Evolutionary conservation across 2,113 vertebrate genomes (phyloP).

Genomic region (Saccopteryx leptura): DNA sequence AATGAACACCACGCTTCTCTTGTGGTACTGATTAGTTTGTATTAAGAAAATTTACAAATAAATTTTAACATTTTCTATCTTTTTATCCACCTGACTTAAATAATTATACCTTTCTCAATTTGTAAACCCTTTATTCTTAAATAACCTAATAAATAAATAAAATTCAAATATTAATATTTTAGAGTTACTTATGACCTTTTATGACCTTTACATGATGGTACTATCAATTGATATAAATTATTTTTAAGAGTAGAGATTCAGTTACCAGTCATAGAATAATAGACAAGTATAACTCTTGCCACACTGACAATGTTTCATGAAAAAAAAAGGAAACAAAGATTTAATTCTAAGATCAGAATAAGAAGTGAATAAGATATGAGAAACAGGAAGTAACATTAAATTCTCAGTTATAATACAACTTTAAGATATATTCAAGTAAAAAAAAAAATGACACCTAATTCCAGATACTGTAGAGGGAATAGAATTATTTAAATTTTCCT

Average conservation of each 20-base stretch:
- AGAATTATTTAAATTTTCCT: background rate
- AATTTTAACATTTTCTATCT: background rate
- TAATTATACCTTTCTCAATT: background rate
- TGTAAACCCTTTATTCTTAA: background rate
- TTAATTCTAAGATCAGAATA: background rate
- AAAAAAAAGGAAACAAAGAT: background rate
- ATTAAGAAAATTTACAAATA: background rate
- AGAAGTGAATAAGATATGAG: background rate
- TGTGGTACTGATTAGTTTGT: slow-evolving; percentile 5
- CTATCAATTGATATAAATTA: background rate
- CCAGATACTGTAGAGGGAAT: background rate
- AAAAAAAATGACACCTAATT: background rate
- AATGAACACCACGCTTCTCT: background rate
- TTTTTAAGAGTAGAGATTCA: background rate
- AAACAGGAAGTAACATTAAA: background rate
- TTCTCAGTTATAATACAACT: background rate
- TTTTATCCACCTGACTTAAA: background rate
- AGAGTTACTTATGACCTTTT: background rate
- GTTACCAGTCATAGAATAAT: background rate
- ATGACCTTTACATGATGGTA: background rate
- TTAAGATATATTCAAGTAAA: background rate
- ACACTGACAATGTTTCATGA: background rate
- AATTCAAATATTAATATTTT: background rate
- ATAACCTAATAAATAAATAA: background rate
- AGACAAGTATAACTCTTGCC: background rate